These are phyloP conservation scores for Gallinago media DNA, from an alignment of 2,113 vertebrate genomes.

Conservation along the genomic window DNA sequence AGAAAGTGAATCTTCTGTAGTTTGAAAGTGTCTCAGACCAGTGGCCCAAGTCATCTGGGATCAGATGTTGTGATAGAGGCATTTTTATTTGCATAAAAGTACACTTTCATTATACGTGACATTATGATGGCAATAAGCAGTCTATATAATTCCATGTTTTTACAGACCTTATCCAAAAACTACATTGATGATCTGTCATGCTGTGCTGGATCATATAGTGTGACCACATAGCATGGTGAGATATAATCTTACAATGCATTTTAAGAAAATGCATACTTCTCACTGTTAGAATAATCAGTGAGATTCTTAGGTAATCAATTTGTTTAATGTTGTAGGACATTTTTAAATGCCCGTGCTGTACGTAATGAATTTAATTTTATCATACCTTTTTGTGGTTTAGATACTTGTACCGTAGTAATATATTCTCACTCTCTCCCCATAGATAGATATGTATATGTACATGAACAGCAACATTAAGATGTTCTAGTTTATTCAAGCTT, in stretches of 20 bases:
- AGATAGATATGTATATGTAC: rapidly evolving
- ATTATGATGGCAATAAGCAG: not conserved
- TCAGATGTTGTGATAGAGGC: not conserved
- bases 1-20: not conserved
- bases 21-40: not conserved
- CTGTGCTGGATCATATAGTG: not conserved
- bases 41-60: not conserved
- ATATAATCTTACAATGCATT: not conserved
- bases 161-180: not conserved
- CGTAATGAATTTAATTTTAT: not conserved
- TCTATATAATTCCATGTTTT: not conserved
- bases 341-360: not conserved
- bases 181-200: rapidly evolving
- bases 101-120: not conserved
- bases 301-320: not conserved
- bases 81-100: not conserved
- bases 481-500: not conserved
- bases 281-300: not conserved
- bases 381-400: not conserved
- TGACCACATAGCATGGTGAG: not conserved
- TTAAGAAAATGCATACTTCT: not conserved
- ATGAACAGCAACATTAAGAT: not conserved
- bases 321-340: not conserved
- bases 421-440: not conserved
- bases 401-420: not conserved